phyloP scores from a whole-genome alignment of 2,888 invertebrate species.

The Protodeltote pygarga region DNA sequence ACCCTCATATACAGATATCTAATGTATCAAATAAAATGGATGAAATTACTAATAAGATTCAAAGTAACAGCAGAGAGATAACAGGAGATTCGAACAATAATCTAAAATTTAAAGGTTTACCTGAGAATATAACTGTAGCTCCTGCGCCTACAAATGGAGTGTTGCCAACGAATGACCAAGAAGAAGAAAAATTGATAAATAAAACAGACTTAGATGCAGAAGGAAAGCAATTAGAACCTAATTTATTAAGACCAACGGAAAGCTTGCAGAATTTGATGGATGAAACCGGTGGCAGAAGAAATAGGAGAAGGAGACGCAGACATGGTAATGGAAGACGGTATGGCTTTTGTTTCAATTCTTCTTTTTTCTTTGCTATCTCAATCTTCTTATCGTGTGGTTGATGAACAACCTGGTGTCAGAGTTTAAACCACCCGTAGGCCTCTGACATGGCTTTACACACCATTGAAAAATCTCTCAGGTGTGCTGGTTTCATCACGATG shows the following conservation, averaged over 20 bases:
- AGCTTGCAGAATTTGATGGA: slow-evolving; percentile 75
- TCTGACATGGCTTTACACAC: no score
- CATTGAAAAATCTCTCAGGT: no score
- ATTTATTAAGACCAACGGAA: slow-evolving; percentile 75
- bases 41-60: slow-evolving; percentile 84
- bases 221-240: slow-evolving; percentile 61
- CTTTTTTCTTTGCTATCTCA: slow-evolving; percentile 4
- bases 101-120: slow-evolving; percentile 76
- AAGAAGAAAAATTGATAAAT: slow-evolving; percentile 68
- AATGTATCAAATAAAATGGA: slow-evolving; percentile 78
- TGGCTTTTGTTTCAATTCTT: slow-evolving; percentile 38
- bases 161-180: slow-evolving; percentile 72
- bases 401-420: no score
- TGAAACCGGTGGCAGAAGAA: slow-evolving; percentile 59
- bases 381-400: no score
- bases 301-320: slow-evolving; percentile 67
- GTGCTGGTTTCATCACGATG: no score
- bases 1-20: slow-evolving; percentile 73
- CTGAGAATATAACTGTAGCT: slow-evolving; percentile 79
- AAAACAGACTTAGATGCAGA: slow-evolving; percentile 63
- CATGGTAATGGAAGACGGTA: slow-evolving; percentile 81
- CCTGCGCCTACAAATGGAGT: slow-evolving; percentile 83
- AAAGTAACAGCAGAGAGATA: slow-evolving; percentile 85
- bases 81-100: slow-evolving; percentile 82
- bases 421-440: no score